Evolutionary conservation across 1,140 invertebrate genomes (phyloP), one percentile per base, ranked within the genome.

Genomic region (Ceratina japonica): DNA sequence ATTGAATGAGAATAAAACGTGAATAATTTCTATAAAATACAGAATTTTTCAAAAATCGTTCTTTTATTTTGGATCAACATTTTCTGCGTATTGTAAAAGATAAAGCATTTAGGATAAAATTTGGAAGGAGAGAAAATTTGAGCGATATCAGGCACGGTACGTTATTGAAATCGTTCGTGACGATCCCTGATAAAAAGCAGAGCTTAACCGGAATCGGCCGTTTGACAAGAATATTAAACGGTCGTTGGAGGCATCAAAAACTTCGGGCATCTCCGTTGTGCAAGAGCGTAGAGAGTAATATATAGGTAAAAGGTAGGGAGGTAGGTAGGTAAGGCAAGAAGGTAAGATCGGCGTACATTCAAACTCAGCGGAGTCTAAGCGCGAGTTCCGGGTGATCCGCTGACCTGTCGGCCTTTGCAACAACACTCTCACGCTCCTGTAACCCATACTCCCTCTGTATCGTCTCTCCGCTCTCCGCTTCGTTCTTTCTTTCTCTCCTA

Each of bases 341-440:
- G 88, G 86, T 86, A 86, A 90, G 89, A 89, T 89, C 87, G 84
- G 89, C 87, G 89, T 89, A 87, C 87, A 87, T 86, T 88, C 84
- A 89, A 89, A 90, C 89, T 90, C 89, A 78, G 79, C 79, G 88
- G 88, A 91, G 91, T 91, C 91, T 91, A 91, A 92, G 90, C 91
- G 91, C 91, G 92, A 92, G 91, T 92, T 92, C 91, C 92, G 92
- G 92, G 91, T 92, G 91, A 92, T 92, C 91, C 91, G 92, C 92
- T 92, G 92, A 92, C 92, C 92, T 92, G 90, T 92, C 91, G 91
- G 91, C 91, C 91, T 92, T 91, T 92, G 90, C 92, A 91, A 92
- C 91, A 92, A 92, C 91, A 92, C 91, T 92, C 92, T 92, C 92
- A 92, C 92, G 92, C 92, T 92, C 91, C 91, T 92, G 92, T 92